Base-by-base conservation (phyloP, 2,113 vertebrate species). In the Fulica atra region DNA sequence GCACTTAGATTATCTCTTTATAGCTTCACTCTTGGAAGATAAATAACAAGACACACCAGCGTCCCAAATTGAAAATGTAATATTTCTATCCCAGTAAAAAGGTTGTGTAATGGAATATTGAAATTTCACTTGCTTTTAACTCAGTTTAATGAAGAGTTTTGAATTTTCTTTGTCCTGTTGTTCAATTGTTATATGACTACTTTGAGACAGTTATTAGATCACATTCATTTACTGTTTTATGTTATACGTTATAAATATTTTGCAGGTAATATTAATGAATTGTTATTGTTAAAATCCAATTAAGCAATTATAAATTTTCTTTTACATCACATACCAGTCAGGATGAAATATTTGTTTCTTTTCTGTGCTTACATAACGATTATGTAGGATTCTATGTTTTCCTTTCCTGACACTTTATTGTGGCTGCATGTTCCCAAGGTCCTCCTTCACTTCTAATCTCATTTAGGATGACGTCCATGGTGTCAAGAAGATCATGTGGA, bases 391-490 rank as follows among this genome's bases (percentile, higher is more conserved):
- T 91, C 10, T 46, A 1, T 60, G 19, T 42, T 89, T 86, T 90
- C 5, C 6, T 77, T 72, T 69, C 29, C n/a, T 86, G 6, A 4
- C 23, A 80, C 1, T 68, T 84, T 71, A 42, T n/a, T 84, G 13
- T 72, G 81, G 1, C 9, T 66, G 4, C 31, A 3, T 69, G 38
- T 18, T 95, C 11, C n/a, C 29, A 23, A 6, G 10, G 31, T 66
- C 12, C 2, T 89, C 74, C 18, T 81, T 60, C 35, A 44, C 18
- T 84, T 91, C 24, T 57, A 11, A 40, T 61, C 33, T 53, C 40
- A 28, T 29, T 60, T 54, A 33, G 36, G 38, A 14, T 56, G 16
- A 21, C 1, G 0, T 76, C 26, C 2, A 0, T 72, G 16, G 48
- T 78, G 24, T 60, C 36, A 74, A 59, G 53, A 59, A 78, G 12